Base-by-base conservation (phyloP, 2,113 vertebrate genomes). In the Pyrgilauda ruficollis region DNA sequence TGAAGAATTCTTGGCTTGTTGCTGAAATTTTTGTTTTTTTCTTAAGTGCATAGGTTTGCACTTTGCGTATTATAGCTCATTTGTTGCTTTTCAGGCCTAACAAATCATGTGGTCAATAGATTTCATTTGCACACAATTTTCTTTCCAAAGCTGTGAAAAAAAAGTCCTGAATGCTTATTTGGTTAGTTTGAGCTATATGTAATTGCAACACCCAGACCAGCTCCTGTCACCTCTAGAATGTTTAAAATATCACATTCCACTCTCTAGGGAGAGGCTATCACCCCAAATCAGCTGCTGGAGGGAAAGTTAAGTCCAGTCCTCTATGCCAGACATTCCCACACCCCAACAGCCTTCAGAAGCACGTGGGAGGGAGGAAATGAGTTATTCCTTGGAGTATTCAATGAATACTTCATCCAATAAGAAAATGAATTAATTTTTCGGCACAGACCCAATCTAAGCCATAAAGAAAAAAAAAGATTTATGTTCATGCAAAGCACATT, bases 291-390 rank as follows among this genome's bases (percentile, higher is more conserved):
- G 2, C 23, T 35, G 27, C 58, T 80, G 15, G 7, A 79, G 41
- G 33, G 13, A 30, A 79, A 55, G 6, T 24, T 33, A 13, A 23
- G 27, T 7, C 47, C 58, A 50, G 16, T 52, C 9, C 21, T 68
- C 58, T 68, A 15, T n/a, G 26, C 26, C n/a, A 69, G 37, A 22
- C 20, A 37, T 56, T 89, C 17, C 49, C 50, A 62, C 18, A 11
- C 15, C 72, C 26, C 26, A 66, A 31, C 2, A 58, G 21, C n/a
- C 15, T 41, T 53, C 46, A 35, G n/a, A 9, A 44, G 49, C 35
- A 47, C 0, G 0, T 2, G 1, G 26, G 23, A 82, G 39, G 26
- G 10, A 84, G 6, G 8, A 77, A 33, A 62, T 21, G 1, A 23
- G 55, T 9, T 30, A 31, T 0, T 37, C 22, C 31, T 37, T 11